Conservation (phyloP, 1,140 invertebrate species). For the Parasteatoda tepidariorum region DNA sequence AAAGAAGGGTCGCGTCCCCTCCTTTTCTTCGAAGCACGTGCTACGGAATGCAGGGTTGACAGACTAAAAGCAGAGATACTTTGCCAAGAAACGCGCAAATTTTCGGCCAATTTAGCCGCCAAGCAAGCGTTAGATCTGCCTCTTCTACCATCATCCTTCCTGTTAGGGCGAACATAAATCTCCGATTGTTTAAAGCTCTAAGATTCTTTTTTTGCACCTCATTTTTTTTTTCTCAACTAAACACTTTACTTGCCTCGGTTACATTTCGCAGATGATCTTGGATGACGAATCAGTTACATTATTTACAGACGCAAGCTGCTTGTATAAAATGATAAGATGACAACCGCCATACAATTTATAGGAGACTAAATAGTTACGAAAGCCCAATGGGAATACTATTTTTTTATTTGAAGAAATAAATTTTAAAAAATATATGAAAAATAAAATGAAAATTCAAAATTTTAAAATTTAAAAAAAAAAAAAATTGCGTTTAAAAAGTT, state of each 20-base stretch:
- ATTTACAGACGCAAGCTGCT: no score
- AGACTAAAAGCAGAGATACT: slow-evolving; percentile 26
- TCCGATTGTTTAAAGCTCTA: slow-evolving; percentile 13
- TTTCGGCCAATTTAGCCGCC: slow-evolving; percentile 50
- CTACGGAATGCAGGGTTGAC: slow-evolving; percentile 21
- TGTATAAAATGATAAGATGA: no score
- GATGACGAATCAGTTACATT: neutral
- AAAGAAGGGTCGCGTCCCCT: neutral
- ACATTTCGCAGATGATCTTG: neutral
- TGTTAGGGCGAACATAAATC: slow-evolving; percentile 5
- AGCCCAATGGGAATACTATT: no score
- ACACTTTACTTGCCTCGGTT: neutral
- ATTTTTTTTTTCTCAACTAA: neutral
- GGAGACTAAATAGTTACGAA: no score
- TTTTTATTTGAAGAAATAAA: no score
- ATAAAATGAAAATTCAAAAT: no score
- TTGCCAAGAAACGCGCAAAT: slow-evolving; percentile 34
- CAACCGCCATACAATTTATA: no score
- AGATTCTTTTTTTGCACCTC: neutral
- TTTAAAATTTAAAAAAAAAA: no score
- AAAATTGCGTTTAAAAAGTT: no score
- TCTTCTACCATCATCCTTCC: neutral
- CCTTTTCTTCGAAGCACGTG: slow-evolving; percentile 13
- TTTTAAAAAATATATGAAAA: no score
- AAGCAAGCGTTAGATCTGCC: slow-evolving; percentile 29